Evolutionary conservation across 2,113 vertebrate genomes (phyloP).

Genomic region (Nothocercus julius): DNA sequence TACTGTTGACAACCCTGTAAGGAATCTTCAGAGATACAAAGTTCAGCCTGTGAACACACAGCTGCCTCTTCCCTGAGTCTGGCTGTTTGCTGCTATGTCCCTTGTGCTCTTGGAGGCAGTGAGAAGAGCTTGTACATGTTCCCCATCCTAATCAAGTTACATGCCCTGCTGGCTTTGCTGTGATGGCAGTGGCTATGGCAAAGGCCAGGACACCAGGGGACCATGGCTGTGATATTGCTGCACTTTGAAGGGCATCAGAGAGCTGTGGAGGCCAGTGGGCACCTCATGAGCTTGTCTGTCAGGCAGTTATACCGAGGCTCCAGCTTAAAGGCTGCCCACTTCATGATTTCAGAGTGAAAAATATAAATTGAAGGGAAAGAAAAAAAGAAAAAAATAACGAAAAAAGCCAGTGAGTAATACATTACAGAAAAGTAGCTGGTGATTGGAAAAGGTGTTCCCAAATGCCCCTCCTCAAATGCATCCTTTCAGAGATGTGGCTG

Average conservation of each 20-base stretch:
- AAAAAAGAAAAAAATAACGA: neutral
- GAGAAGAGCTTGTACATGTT: neutral
- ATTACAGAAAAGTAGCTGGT: neutral
- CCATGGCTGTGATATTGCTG: neutral
- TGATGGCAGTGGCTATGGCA: neutral
- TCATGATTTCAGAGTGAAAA: neutral
- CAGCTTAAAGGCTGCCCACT: neutral
- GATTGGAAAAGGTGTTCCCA: neutral
- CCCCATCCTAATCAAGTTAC: neutral
- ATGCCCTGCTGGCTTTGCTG: neutral
- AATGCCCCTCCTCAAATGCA: neutral
- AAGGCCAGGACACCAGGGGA: neutral
- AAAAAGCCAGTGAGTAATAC: neutral
- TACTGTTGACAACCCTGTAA: neutral
- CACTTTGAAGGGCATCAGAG: neutral
- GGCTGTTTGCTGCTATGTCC: neutral
- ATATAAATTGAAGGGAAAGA: neutral
- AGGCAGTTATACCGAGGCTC: neutral
- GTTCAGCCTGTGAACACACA: neutral
- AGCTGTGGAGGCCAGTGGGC: accelerated
- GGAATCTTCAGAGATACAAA: neutral
- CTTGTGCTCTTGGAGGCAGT: accelerated
- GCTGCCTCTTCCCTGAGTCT: accelerated
- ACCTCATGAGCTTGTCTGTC: neutral
- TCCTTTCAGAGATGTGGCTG: neutral